phyloP scores from a whole-genome alignment of 1,140 invertebrate genomes.

The Drosophila mauritiana region DNA sequence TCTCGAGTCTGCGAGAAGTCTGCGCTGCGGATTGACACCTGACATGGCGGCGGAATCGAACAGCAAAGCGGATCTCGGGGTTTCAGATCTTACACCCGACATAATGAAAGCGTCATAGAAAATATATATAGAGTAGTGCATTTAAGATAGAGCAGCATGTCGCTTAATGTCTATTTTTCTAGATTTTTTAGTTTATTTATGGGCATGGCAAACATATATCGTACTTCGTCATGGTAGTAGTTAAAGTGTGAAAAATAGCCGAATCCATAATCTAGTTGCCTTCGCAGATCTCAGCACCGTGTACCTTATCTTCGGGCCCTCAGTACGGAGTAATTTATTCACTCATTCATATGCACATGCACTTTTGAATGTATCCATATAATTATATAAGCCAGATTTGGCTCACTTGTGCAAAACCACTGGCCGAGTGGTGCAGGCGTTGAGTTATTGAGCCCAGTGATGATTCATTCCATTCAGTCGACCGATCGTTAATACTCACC shows the following conservation, averaged over 20 bases:
- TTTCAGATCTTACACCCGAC: not conserved
- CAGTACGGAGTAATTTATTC: conserved; percentile 36
- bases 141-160: no score
- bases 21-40: conserved; percentile 69
- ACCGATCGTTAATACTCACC: conserved; percentile 18
- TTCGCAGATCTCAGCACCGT: conserved; percentile 17
- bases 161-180: no score
- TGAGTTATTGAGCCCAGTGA: conserved; percentile 42
- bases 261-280: not conserved
- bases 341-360: conserved; percentile 42
- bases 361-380: conserved; percentile 59
- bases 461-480: conserved; percentile 47
- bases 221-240: not conserved
- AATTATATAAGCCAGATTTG: conserved; percentile 77
- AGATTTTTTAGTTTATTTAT: no score
- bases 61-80: conserved; percentile 30
- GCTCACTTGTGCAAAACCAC: conserved; percentile 55
- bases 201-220: no score
- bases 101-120: not conserved
- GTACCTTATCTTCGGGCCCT: conserved; percentile 20
- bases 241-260: conserved; percentile 18
- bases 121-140: not conserved
- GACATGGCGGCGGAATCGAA: conserved; percentile 49
- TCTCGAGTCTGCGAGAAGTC: conserved; percentile 34
- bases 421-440: conserved; percentile 60